Evolutionary conservation across 2,113 vertebrate species (phyloP).

Genomic region (Vulpes vulpes): DNA sequence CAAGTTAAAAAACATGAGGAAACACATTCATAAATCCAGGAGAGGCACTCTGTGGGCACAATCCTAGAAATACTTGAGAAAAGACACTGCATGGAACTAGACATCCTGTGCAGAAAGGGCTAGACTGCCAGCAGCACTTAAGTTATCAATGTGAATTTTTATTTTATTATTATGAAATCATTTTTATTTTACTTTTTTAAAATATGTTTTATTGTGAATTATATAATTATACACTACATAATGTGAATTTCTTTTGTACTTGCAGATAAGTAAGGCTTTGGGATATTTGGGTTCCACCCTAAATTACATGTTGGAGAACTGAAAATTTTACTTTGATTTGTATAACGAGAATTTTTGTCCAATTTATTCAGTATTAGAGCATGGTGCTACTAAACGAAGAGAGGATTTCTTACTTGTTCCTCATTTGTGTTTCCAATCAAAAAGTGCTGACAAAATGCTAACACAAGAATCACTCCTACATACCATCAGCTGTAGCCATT

Average conservation of each 20-base stretch:
- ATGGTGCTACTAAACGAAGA: background rate
- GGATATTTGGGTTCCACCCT: background rate
- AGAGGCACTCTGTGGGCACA: background rate
- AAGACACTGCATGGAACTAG: background rate
- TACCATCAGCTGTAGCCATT: background rate
- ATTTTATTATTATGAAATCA: background rate
- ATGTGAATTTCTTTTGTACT: background rate
- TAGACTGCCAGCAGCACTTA: fast-evolving
- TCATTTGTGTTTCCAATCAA: slow-evolving; percentile 26
- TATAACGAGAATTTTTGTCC: background rate
- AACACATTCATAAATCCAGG: background rate
- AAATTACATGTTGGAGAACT: slow-evolving; percentile 27
- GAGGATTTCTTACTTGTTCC: background rate
- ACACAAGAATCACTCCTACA: background rate
- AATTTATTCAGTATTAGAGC: background rate
- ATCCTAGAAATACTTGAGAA: background rate
- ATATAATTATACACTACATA: background rate
- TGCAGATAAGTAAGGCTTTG: background rate
- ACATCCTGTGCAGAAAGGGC: background rate
- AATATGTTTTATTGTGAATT: background rate
- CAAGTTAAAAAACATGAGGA: background rate
- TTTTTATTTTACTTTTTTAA: background rate
- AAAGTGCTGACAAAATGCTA: background rate
- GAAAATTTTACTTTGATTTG: background rate
- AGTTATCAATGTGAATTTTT: background rate